phyloP scores from a whole-genome alignment of 2,797 vertebrate genomes.

The Morus bassanus region DNA sequence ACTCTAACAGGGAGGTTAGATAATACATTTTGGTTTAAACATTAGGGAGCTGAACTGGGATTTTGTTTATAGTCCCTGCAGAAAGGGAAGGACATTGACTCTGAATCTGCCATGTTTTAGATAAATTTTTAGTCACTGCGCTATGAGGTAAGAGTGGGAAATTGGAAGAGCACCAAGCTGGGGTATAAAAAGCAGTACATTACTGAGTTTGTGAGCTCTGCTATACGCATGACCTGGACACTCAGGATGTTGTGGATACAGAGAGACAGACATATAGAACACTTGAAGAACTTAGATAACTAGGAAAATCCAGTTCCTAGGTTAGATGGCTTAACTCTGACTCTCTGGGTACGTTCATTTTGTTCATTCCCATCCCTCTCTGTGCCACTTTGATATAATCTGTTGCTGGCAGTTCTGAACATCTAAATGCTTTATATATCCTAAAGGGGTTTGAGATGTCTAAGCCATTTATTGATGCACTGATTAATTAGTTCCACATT shows the following conservation, averaged over 20 bases:
- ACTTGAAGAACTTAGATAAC: too few relatives aligned
- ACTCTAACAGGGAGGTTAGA: not conserved
- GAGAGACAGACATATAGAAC: not conserved
- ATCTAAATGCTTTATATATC: not conserved
- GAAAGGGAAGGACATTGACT: not conserved
- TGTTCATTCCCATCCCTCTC: not conserved
- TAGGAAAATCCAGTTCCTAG: not conserved
- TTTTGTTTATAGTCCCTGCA: not conserved
- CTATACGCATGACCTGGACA: not conserved
- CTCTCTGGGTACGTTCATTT: rapidly evolving
- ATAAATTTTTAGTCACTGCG: not conserved
- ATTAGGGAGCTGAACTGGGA: not conserved
- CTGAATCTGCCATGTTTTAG: not conserved
- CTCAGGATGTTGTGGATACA: not conserved
- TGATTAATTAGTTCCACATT: not conserved
- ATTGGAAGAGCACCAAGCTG: not conserved
- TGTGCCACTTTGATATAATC: not conserved
- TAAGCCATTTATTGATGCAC: not conserved
- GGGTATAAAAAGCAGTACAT: not conserved
- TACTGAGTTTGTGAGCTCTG: not conserved
- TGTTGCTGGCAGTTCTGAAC: not conserved
- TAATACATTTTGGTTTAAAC: not conserved
- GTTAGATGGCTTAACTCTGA: not conserved
- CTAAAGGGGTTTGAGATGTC: not conserved
- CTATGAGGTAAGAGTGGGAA: not conserved